phyloP scores from a whole-genome alignment of 2,888 invertebrate genomes.

The Protonemura montana region DNA sequence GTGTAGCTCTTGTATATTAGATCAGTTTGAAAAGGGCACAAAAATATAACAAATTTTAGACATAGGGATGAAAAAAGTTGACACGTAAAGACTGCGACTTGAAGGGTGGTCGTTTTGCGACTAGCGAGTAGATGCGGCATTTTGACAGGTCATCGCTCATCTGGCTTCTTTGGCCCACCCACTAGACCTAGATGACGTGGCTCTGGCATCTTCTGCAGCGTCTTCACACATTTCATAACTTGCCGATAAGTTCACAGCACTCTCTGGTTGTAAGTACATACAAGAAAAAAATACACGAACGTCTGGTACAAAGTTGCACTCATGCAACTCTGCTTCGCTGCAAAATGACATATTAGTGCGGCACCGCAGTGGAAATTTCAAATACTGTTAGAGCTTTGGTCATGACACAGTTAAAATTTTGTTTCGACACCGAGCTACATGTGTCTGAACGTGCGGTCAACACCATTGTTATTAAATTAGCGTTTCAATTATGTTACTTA shows the following conservation, averaged over 20 bases:
- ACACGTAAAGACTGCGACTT: not conserved
- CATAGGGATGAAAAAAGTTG: constrained; percentile 3
- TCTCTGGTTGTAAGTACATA: not conserved
- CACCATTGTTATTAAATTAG: not conserved
- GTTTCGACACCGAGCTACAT: not conserved
- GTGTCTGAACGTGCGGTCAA: not conserved
- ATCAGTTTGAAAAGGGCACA: not conserved
- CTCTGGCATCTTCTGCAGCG: not conserved
- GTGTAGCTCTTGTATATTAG: not conserved
- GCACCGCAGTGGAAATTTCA: not conserved
- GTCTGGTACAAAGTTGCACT: not conserved
- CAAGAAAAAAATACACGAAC: not conserved
- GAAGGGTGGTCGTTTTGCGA: not conserved
- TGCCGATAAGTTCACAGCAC: not conserved
- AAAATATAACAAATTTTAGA: constrained; percentile 5
- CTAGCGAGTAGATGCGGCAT: not conserved
- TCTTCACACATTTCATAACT: not conserved
- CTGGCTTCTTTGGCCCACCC: not conserved
- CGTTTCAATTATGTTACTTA: not conserved
- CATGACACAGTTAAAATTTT: not conserved
- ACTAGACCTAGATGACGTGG: not conserved
- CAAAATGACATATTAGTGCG: not conserved
- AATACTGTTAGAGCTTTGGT: not conserved
- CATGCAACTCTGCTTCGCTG: not conserved
- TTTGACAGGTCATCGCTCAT: not conserved